A percentile compares a stretch with the other conserved stretches of the same genome.
Evolutionary conservation across 2,797 vertebrate species (phyloP).

Genomic region (Vespertilio murinus): DNA sequence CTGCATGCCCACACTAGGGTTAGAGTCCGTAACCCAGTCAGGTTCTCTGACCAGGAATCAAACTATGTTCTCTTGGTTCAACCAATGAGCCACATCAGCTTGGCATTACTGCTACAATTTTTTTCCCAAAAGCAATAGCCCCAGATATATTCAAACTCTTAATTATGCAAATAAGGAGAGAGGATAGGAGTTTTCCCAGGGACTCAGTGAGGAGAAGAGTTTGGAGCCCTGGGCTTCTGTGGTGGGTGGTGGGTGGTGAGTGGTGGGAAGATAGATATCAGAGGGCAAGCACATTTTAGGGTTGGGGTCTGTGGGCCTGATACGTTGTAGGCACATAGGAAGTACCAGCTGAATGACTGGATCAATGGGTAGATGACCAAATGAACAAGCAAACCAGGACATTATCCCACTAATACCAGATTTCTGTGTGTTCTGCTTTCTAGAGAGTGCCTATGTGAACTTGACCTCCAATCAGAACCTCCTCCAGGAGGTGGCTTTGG

Average conservation of each 20-base stretch:
- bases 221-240: not conserved
- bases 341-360: not conserved
- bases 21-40: too few species aligned
- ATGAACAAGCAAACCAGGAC: not conserved
- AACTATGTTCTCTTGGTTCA: too few species aligned
- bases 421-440: constrained; percentile 56
- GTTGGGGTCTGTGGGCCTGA: not conserved
- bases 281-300: not conserved
- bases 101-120: not conserved
- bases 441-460: constrained; percentile 91
- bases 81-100: too few species aligned
- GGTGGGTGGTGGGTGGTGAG: too few species aligned
- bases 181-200: not conserved
- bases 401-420: not conserved
- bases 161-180: not conserved
- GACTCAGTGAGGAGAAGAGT: not conserved
- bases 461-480: constrained; percentile 87
- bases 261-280: not conserved
- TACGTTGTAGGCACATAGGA: not conserved
- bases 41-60: too few species aligned
- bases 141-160: not conserved
- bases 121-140: not conserved
- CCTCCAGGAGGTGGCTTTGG: constrained; percentile 85
- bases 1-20: too few species aligned
- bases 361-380: not conserved